A percentile compares a stretch with the other conserved stretches of the same genome.
These are phyloP conservation scores for Stegostoma tigrinum DNA, from an alignment of 2,113 vertebrate species.

Conservation along the genomic window DNA sequence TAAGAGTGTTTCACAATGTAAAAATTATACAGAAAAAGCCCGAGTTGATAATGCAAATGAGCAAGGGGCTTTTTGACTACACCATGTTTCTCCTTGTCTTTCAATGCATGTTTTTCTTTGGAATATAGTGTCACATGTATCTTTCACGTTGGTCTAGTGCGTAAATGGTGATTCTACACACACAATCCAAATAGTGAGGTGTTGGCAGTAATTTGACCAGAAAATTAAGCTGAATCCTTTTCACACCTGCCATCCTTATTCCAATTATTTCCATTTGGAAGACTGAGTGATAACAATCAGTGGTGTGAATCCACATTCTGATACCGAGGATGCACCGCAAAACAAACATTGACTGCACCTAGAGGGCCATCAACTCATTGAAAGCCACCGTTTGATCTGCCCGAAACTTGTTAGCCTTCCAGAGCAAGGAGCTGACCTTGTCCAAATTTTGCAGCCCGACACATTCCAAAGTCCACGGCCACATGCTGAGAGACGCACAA, in stretches of 20 bases:
- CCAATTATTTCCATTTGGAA: neutral
- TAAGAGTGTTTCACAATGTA: too few species aligned
- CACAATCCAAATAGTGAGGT: neutral
- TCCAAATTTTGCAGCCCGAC: too few species aligned
- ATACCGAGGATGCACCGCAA: too few species aligned
- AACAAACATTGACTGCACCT: too few species aligned
- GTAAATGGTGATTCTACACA: neutral
- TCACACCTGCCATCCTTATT: neutral
- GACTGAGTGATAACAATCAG: neutral
- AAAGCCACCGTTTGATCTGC: too few species aligned
- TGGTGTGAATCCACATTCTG: neutral
- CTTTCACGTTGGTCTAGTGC: neutral
- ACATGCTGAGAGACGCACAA: too few species aligned
- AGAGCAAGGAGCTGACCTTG: too few species aligned
- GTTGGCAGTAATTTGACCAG: neutral
- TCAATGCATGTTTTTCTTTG: neutral
- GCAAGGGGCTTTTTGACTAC: neutral
- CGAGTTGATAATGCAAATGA: neutral
- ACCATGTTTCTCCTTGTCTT: neutral
- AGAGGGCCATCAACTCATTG: too few species aligned
- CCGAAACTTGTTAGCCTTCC: too few species aligned
- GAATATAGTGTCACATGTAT: neutral
- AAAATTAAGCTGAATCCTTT: neutral
- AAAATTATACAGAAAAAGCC: neutral
- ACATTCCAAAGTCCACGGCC: too few species aligned